Percentiles rank a stretch among this genome's conserved stretches.
Evolutionary conservation across 2,888 invertebrate genomes (phyloP).

Genomic region (Amphiduros pacificus): DNA sequence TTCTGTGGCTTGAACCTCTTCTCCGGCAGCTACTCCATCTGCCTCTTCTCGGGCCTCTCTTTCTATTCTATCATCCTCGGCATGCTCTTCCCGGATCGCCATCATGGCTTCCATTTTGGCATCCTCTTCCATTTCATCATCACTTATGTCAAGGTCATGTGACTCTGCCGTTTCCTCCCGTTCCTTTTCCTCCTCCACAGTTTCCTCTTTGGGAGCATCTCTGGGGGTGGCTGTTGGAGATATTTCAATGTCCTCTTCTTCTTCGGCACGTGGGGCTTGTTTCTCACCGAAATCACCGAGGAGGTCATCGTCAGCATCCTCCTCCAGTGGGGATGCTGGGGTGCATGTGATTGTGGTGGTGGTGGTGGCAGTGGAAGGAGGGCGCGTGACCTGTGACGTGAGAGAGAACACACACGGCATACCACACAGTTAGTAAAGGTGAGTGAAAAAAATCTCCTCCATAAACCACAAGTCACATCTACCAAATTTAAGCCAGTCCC

Average conservation of each 20-base stretch:
- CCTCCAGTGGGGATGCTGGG: background rate
- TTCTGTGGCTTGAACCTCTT: background rate
- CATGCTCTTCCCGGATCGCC: background rate
- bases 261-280: background rate
- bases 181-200: background rate
- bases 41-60: background rate
- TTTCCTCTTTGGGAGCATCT: background rate
- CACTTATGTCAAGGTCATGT: background rate
- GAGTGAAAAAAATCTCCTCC: too few species aligned
- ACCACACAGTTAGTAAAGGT: too few species aligned
- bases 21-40: background rate
- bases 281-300: background rate
- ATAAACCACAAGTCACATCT: too few species aligned
- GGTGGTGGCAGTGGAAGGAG: too few species aligned
- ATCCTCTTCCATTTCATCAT: background rate
- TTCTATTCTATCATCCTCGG: background rate
- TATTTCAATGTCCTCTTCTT: background rate
- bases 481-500: too few species aligned
- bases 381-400: too few species aligned
- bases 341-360: too few species aligned
- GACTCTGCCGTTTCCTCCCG: background rate
- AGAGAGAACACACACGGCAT: too few species aligned
- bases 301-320: background rate
- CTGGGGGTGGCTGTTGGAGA: background rate
- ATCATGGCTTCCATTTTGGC: too few species aligned